phyloP scores from a whole-genome alignment of 2,888 invertebrate species.

The Polylopha cassiicola region DNA sequence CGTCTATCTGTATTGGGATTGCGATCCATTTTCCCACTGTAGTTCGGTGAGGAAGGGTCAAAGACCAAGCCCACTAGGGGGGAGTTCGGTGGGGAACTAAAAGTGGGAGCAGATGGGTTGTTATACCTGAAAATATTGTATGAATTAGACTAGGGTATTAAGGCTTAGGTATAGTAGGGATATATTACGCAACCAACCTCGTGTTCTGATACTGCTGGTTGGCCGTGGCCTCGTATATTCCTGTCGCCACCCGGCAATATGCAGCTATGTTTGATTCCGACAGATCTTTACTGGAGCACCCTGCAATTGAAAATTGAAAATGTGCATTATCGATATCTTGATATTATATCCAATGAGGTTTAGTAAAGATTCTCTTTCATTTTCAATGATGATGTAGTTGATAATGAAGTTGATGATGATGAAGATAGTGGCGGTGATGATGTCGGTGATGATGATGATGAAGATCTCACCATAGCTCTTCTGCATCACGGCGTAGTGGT shows the following conservation, averaged over 20 bases:
- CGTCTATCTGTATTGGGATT: constrained; percentile 51
- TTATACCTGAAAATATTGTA: constrained; percentile 54
- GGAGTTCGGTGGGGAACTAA: constrained; percentile 69
- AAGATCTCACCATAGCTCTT: constrained; percentile 55
- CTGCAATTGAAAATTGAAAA: constrained; percentile 31
- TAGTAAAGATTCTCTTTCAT: too few relatives aligned
- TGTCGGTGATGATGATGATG: background rate
- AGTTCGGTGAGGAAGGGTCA: constrained; percentile 63
- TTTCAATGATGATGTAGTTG: too few relatives aligned
- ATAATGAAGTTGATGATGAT: background rate
- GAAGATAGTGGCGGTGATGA: background rate
- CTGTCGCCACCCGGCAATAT: constrained; percentile 59
- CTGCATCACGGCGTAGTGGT: constrained; percentile 53
- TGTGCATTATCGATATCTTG: background rate
- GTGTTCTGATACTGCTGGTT: constrained; percentile 58
- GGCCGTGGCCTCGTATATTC: constrained; percentile 60
- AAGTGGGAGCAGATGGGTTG: constrained; percentile 60
- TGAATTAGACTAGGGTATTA: constrained; percentile 24
- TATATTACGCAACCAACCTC: constrained; percentile 38
- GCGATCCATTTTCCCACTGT: constrained; percentile 55
- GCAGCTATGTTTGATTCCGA: constrained; percentile 59
- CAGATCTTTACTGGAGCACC: constrained; percentile 57
- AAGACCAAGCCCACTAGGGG: constrained; percentile 66
- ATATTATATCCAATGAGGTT: too few relatives aligned
- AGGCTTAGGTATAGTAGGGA: constrained; percentile 14